These are phyloP conservation scores for Andrena flavipes DNA, from an alignment of 2,888 invertebrate genomes.

Conservation along the genomic window DNA sequence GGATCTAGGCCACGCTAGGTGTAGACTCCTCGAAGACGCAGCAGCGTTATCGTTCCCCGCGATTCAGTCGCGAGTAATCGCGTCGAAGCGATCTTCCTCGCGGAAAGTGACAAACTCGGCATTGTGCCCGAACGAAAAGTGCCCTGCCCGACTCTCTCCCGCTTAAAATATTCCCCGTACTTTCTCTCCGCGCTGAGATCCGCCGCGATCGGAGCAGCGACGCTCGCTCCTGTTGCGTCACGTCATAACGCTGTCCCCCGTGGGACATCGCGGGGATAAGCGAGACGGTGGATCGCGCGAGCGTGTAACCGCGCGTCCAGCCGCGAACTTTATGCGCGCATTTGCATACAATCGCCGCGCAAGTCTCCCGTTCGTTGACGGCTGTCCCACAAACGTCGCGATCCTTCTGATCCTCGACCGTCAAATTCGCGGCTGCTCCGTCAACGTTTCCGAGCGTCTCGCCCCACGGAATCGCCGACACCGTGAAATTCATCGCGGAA, in stretches of 20 bases:
- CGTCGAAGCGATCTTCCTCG: constrained; percentile 1
- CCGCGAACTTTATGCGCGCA: constrained; percentile 49
- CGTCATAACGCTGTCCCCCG: constrained; percentile 25
- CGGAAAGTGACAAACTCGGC: constrained; percentile 19
- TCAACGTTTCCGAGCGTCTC: not conserved
- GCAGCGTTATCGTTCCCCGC: constrained; percentile 7
- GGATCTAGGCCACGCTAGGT: constrained; percentile 19
- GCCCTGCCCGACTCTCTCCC: not conserved
- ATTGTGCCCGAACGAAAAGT: constrained; percentile 8
- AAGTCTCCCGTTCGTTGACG: constrained; percentile 20
- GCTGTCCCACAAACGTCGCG: constrained; percentile 41
- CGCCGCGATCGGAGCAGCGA: not conserved
- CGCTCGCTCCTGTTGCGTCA: constrained; percentile 23
- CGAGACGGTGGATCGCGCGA: constrained; percentile 28
- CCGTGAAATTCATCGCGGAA: too few relatives aligned
- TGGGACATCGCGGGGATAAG: constrained; percentile 30
- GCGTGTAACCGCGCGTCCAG: constrained; percentile 29
- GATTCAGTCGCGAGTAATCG: constrained; percentile 8
- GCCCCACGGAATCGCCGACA: not conserved
- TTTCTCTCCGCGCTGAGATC: constrained; percentile 18
- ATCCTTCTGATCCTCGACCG: constrained; percentile 29
- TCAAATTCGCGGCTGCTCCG: constrained; percentile 36
- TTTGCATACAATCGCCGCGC: constrained; percentile 63
- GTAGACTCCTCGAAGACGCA: constrained; percentile 4
- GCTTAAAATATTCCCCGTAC: constrained; percentile 14